A percentile compares a stretch with the other conserved stretches of the same genome.
Evolutionary conservation across 2,113 vertebrate genomes (phyloP).

Genomic region (Anguilla rostrata): DNA sequence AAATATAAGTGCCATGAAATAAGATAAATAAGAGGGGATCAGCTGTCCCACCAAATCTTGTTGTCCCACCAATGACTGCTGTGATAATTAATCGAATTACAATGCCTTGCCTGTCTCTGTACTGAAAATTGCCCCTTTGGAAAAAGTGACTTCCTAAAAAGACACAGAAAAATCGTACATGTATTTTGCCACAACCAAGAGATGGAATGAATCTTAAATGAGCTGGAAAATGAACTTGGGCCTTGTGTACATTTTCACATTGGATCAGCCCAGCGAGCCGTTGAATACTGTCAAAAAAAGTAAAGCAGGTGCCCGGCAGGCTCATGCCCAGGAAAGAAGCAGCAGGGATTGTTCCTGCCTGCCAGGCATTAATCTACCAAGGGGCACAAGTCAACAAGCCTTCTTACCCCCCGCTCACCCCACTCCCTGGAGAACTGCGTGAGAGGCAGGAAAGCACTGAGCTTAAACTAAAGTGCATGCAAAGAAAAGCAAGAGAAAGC

Average conservation of each 20-base stretch:
- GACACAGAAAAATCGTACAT: background rate
- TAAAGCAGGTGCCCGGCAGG: slow-evolving; percentile 7
- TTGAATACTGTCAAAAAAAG: slow-evolving; percentile 5
- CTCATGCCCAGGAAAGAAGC: background rate
- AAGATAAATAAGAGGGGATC: background rate
- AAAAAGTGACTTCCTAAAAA: background rate
- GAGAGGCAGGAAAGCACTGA: background rate
- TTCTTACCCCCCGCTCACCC: slow-evolving; percentile 1
- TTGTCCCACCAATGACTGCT: background rate
- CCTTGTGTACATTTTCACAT: slow-evolving; percentile 7
- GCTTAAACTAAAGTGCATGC: no score
- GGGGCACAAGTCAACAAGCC: slow-evolving; percentile 11
- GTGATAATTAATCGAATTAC: background rate
- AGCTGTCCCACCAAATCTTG: background rate
- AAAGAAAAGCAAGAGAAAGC: no score
- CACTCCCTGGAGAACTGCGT: background rate
- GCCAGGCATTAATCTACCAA: background rate
- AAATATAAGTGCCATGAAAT: background rate
- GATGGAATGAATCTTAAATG: background rate
- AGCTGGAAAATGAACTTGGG: background rate
- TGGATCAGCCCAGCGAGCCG: slow-evolving; percentile 1
- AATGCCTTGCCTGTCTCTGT: background rate
- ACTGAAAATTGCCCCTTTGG: background rate
- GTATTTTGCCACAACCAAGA: background rate
- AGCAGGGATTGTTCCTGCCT: slow-evolving; percentile 1